Conservation (phyloP, 2,888 invertebrate genomes). For the Camponotus fellah region DNA sequence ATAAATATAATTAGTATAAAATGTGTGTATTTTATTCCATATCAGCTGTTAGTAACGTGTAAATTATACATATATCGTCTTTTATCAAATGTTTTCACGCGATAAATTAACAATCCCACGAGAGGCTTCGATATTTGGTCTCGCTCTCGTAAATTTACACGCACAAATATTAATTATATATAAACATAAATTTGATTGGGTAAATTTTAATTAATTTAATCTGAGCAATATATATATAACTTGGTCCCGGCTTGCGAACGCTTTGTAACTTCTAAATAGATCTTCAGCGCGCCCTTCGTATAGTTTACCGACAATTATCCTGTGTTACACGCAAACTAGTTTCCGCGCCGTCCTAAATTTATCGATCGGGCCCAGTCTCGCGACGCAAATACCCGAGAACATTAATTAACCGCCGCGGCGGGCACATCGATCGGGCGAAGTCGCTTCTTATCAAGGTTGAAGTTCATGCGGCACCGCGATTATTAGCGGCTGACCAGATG, state of each 20-base stretch:
- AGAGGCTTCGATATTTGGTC: neutral
- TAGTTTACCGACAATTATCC: slow-evolving; percentile 49
- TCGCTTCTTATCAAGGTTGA: slow-evolving; percentile 59
- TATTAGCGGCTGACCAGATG: slow-evolving; percentile 48
- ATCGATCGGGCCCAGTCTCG: slow-evolving; percentile 56
- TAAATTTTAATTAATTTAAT: slow-evolving; percentile 21
- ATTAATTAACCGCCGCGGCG: slow-evolving; percentile 61
- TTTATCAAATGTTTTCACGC: neutral
- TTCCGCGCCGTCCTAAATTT: slow-evolving; percentile 51
- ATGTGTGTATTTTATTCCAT: neutral
- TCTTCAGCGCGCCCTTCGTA: slow-evolving; percentile 19
- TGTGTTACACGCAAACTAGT: slow-evolving; percentile 53
- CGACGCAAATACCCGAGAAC: slow-evolving; percentile 61
- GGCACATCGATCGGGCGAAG: slow-evolving; percentile 58
- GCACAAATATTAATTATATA: slow-evolving; percentile 1
- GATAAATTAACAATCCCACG: neutral
- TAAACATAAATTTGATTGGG: neutral
- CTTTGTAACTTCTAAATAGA: slow-evolving; percentile 20
- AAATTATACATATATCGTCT: no score
- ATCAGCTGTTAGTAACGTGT: no score
- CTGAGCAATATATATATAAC: neutral
- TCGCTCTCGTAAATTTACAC: neutral
- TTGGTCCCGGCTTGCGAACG: neutral
- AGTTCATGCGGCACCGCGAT: slow-evolving; percentile 46
- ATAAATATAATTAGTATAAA: neutral